Evolutionary conservation across 2,888 invertebrate species (phyloP).

Genomic region (Cerastoderma edule): DNA sequence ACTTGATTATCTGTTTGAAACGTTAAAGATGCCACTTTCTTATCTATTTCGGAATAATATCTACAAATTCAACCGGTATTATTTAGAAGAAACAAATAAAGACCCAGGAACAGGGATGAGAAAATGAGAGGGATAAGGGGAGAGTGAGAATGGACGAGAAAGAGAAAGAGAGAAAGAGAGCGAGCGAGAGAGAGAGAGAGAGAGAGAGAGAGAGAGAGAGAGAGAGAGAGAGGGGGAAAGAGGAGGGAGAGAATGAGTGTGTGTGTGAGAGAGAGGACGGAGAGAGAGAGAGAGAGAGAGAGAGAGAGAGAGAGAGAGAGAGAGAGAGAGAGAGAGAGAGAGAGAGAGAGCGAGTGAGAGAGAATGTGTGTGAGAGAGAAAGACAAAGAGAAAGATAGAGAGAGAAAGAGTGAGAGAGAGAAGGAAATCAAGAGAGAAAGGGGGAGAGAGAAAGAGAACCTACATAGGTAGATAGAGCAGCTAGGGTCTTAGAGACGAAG

Average conservation of each 20-base stretch:
- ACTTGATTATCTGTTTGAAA: no score
- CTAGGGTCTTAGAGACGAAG: no score
- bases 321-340: not conserved
- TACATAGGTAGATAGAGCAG: constrained; percentile 29
- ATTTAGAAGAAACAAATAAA: not conserved
- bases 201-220: not conserved
- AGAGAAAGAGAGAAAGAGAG: not conserved
- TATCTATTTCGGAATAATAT: not conserved
- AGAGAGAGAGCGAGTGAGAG: not conserved
- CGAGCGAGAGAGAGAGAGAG: not conserved
- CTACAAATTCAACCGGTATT: not conserved
- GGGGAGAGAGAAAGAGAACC: constrained; percentile 24
- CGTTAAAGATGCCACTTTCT: not conserved
- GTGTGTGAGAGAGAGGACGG: not conserved
- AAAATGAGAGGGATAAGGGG: not conserved
- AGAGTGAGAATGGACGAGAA: not conserved
- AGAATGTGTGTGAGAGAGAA: not conserved
- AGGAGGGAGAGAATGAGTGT: not conserved
- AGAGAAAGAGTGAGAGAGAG: constrained; percentile 20
- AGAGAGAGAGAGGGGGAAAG: not conserved
- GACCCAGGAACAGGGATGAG: not conserved
- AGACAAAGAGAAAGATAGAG: not conserved
- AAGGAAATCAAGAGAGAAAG: constrained; percentile 18
- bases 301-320: not conserved
- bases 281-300: not conserved